A percentile compares a stretch with the other conserved stretches of the same genome.
These are phyloP conservation scores for Brotula barbata DNA, from an alignment of 2,797 vertebrate species.

Conservation along the genomic window DNA sequence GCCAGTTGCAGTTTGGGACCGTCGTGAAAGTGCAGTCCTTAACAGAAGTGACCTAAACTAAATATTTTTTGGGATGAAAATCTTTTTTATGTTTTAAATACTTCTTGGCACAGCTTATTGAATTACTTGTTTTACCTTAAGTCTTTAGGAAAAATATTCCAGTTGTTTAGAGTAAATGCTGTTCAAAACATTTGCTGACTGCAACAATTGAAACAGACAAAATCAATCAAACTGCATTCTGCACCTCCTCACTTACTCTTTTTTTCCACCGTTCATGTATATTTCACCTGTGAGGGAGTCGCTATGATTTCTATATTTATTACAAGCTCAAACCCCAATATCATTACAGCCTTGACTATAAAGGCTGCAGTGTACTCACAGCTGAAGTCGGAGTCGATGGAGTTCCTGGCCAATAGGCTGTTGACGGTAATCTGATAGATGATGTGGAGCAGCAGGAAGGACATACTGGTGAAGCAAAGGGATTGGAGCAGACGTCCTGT, in stretches of 20 bases:
- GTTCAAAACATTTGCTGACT: conserved; percentile 7
- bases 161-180: not conserved
- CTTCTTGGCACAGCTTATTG: too few species aligned
- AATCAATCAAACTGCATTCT: conserved; percentile 6
- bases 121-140: too few species aligned
- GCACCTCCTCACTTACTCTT: not conserved
- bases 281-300: not conserved
- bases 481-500: conserved; percentile 95
- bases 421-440: conserved; percentile 96
- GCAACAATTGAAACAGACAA: not conserved
- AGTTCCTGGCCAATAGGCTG: conserved; percentile 87
- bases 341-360: conserved; percentile 16
- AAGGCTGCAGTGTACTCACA: conserved; percentile 85
- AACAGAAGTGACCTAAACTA: too few species aligned
- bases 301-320: conserved; percentile 19
- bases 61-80: too few species aligned
- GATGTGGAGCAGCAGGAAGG: conserved; percentile 94
- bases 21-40: too few species aligned
- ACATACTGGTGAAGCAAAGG: conserved; percentile 92
- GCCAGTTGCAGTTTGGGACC: too few species aligned
- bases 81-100: too few species aligned
- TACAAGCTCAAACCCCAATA: conserved; percentile 3
- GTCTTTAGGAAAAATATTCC: not conserved
- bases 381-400: conserved; percentile 84
- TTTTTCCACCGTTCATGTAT: not conserved